Evolutionary conservation across 2,888 invertebrate genomes (phyloP).

Genomic region (Dryomyza anilis): DNA sequence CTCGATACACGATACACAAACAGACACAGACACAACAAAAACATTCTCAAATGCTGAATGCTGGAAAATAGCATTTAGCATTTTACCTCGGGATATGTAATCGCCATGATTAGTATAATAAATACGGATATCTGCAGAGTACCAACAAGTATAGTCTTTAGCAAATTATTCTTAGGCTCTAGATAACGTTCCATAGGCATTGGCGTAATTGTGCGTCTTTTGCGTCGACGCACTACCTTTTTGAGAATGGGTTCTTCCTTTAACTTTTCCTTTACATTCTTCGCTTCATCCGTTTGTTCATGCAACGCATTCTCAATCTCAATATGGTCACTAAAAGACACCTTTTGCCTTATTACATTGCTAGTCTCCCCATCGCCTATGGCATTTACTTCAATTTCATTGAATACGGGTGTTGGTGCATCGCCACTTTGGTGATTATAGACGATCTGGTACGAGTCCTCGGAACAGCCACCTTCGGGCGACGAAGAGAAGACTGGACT

Average conservation of each 20-base stretch:
- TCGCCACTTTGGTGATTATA: constrained; percentile 22
- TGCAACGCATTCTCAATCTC: background rate
- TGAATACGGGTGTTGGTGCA: background rate
- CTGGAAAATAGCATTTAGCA: constrained; percentile 34
- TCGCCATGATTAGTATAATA: constrained; percentile 49
- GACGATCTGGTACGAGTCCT: background rate
- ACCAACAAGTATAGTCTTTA: constrained; percentile 48
- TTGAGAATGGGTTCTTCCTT: background rate
- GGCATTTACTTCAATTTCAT: too few species aligned
- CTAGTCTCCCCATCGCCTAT: background rate
- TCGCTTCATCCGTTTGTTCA: background rate
- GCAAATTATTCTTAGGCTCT: constrained; percentile 39
- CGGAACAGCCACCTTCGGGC: background rate
- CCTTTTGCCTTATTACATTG: background rate
- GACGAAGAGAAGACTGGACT: background rate
- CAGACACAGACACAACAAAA: too few species aligned
- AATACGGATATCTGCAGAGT: constrained; percentile 48
- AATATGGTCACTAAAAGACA: background rate
- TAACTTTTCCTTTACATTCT: background rate
- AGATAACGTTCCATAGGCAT: constrained; percentile 24
- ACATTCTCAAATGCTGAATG: too few species aligned
- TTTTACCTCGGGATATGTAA: constrained; percentile 50
- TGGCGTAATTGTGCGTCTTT: constrained; percentile 33
- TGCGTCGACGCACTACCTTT: constrained; percentile 31
- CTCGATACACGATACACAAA: background rate